A percentile compares a stretch with the other conserved stretches of the same genome.
phyloP scores from a whole-genome alignment of 2,888 invertebrate genomes.

The Oasisia sp. region DNA sequence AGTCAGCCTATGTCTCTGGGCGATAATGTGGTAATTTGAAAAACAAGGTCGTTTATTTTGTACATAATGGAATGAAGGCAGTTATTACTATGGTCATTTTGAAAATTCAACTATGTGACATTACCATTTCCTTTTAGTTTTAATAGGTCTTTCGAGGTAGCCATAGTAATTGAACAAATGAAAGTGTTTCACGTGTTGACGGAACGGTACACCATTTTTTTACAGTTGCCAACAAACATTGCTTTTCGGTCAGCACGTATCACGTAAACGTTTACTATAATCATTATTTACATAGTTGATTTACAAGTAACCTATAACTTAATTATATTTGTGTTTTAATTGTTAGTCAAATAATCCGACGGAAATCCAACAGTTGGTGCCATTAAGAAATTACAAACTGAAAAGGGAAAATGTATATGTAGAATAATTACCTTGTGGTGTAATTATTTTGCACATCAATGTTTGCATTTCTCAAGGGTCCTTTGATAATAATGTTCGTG shows the following conservation, averaged over 20 bases:
- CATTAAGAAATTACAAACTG: not conserved
- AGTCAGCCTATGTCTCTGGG: no score
- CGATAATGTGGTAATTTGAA: not conserved
- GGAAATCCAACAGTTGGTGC: not conserved
- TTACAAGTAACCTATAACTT: not conserved
- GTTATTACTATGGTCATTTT: not conserved
- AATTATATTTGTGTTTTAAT: not conserved
- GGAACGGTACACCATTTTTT: not conserved
- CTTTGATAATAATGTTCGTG: no score
- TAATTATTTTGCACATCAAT: no score
- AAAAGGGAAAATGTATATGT: not conserved
- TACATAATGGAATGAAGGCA: not conserved
- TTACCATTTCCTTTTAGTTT: constrained; percentile 1
- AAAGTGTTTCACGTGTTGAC: not conserved
- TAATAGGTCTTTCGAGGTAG: constrained; percentile 1
- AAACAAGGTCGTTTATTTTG: not conserved
- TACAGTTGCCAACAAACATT: not conserved
- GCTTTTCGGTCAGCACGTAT: not conserved
- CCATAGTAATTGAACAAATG: not conserved
- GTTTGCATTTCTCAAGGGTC: no score
- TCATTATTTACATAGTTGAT: not conserved
- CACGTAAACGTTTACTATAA: not conserved
- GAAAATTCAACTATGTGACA: not conserved
- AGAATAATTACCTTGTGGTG: no score
- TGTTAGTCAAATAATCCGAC: not conserved